Evolutionary conservation across 2,888 invertebrate genomes (phyloP).

Genomic region (Elmis aenea): DNA sequence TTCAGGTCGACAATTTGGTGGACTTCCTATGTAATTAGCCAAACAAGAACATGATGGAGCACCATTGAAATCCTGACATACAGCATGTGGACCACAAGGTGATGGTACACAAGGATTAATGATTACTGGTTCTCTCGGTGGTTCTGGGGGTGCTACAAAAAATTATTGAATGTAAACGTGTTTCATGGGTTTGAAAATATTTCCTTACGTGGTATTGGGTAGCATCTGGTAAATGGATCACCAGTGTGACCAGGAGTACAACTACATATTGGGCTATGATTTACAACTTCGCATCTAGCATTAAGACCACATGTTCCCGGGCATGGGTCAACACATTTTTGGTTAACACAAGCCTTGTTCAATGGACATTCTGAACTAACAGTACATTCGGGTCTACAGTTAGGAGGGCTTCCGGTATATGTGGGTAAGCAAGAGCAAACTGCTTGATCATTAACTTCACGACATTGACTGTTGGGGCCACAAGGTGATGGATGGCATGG

Average conservation of each 20-base stretch:
- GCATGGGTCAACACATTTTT: conserved; percentile 57
- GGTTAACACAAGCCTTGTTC: conserved; percentile 52
- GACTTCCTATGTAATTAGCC: conserved; percentile 48
- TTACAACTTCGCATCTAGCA: conserved; percentile 51
- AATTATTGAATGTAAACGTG: background rate
- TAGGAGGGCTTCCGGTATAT: conserved; percentile 60
- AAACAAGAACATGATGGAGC: conserved; percentile 53
- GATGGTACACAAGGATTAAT: conserved; percentile 52
- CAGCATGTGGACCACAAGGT: conserved; percentile 56
- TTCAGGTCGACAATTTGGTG: conserved; percentile 53
- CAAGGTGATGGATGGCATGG: conserved; percentile 74
- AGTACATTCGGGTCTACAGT: conserved; percentile 61
- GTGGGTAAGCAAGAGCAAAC: conserved; percentile 57
- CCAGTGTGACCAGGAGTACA: conserved; percentile 63
- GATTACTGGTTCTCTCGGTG: conserved; percentile 50
- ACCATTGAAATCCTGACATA: conserved; percentile 50
- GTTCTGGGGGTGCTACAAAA: conserved; percentile 30
- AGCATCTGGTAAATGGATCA: conserved; percentile 58
- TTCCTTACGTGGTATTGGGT: conserved; percentile 41
- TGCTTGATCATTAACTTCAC: conserved; percentile 53
- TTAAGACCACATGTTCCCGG: conserved; percentile 60
- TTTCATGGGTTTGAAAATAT: conserved; percentile 41
- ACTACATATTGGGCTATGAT: conserved; percentile 57
- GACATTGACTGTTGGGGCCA: conserved; percentile 73
- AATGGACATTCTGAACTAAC: conserved; percentile 58